A percentile compares a stretch with the other conserved stretches of the same genome.
phyloP scores from a whole-genome alignment of 2,888 invertebrate species.

The Steinernema hermaphroditum region DNA sequence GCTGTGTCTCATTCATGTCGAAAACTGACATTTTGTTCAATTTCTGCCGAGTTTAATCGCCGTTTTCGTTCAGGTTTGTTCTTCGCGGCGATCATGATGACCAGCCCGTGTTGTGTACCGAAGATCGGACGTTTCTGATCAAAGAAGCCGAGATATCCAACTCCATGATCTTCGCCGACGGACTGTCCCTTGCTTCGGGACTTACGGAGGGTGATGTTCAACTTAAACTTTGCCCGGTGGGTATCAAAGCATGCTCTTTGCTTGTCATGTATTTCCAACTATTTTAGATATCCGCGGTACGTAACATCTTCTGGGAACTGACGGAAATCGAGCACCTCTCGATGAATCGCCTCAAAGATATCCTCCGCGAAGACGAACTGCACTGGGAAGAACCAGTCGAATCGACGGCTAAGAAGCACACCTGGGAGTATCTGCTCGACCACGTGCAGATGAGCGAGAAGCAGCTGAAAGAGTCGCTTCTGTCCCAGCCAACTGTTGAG shows the following conservation, averaged over 20 bases:
- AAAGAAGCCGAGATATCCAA: constrained; percentile 23
- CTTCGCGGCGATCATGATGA: constrained; percentile 3
- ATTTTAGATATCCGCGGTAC: background rate
- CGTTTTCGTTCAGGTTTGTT: background rate
- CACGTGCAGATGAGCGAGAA: constrained; percentile 17
- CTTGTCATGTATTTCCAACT: background rate
- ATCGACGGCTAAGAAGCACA: background rate
- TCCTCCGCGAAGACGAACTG: constrained; percentile 21
- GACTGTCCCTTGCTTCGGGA: background rate
- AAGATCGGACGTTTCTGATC: background rate
- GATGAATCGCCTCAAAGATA: background rate
- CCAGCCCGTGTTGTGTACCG: background rate
- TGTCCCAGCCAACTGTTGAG: background rate
- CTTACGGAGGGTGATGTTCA: background rate
- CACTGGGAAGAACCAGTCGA: background rate
- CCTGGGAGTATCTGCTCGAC: background rate
- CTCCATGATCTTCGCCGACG: background rate
- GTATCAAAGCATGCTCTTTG: background rate
- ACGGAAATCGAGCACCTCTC: constrained; percentile 17
- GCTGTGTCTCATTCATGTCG: too few species aligned
- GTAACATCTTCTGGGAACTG: background rate
- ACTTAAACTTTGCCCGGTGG: background rate
- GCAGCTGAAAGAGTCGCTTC: background rate
- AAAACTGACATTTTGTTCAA: too few species aligned
- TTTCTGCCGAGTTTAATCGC: background rate